Conservation (phyloP, 2,888 invertebrate genomes). For the Charanyca ferruginea region DNA sequence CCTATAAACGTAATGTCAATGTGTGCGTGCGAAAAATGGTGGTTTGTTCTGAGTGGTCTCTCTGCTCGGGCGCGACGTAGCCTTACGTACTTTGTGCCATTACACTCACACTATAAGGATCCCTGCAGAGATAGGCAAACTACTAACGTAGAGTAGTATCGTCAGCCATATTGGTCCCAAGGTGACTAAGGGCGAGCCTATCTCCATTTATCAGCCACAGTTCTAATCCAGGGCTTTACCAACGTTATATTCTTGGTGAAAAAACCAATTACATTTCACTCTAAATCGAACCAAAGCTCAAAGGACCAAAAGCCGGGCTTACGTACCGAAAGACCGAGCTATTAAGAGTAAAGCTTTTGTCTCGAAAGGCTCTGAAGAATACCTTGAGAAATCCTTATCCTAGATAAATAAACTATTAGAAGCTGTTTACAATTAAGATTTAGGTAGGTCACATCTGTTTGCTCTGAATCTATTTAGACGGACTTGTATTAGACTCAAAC, state of each 20-base stretch:
- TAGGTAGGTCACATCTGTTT: constrained; percentile 38
- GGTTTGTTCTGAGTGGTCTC: too few relatives aligned
- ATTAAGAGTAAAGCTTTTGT: constrained; percentile 4
- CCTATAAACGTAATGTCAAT: too few relatives aligned
- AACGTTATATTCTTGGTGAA: constrained; percentile 20
- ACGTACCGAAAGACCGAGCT: constrained; percentile 2
- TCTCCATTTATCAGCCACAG: constrained; percentile 38
- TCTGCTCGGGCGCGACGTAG: too few relatives aligned
- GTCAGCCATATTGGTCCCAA: constrained; percentile 26
- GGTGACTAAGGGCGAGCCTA: constrained; percentile 38
- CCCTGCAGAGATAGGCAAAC: background rate
- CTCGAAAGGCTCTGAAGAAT: background rate
- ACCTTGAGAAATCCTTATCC: background rate
- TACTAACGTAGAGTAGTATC: constrained; percentile 12
- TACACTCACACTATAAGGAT: background rate
- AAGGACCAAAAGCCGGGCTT: constrained; percentile 11
- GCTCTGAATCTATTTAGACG: constrained; percentile 39
- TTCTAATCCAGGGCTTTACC: constrained; percentile 29
- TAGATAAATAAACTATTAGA: constrained; percentile 21
- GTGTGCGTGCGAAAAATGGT: too few relatives aligned
- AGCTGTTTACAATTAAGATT: background rate
- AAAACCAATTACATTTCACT: constrained; percentile 46
- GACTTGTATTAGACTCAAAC: constrained; percentile 51
- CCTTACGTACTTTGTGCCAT: background rate
- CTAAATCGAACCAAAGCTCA: constrained; percentile 9